Evolutionary conservation across 2,888 invertebrate genomes (phyloP), one percentile per base, ranked within the genome.

Genomic region (Diarsia dahlii): DNA sequence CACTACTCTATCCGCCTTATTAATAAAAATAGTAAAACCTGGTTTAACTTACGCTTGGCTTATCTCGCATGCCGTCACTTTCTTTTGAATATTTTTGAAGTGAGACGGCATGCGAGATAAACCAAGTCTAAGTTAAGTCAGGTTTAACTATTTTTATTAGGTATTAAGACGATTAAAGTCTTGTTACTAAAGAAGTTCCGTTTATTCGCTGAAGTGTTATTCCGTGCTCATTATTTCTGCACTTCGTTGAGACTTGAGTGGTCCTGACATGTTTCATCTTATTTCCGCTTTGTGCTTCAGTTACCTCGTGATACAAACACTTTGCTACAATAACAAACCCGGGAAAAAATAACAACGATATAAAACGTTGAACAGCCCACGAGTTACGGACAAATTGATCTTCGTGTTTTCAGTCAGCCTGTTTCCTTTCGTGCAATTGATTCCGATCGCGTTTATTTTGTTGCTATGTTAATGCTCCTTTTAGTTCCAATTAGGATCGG

Each of bases 191-290:
- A 45, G 2, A 34, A 65, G 74, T 54, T 68, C 46, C 58, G 6
- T 82, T 71, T 82, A 50, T 50, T 71, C 45, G 23, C 48, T 62
- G 66, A 63, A 67, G n/a, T 79, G 48, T 39, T 62, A 67, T 69
- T 48, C 52, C 52, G 23, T 23, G n/a, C 64, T 82, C 83, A 78
- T 80, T 80, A 80, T 78, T 80, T 78, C 71, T 71, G 71, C 71
- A 78, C 71, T 78, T 54, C 67, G 45, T 52, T 58, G 58, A 81
- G 52, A 65, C 83, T 48, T 71, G 54, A 83, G 72, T 83, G 83
- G 23, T 68, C 54, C 58, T 52, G 82, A 71, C 78, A 71, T 71
- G 52, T 82, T 77, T 71, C 82, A 77, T 82, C 64, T 82, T 78
- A 50, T 68, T 82, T 68, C 56, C 62, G 28, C 71, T 82, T 65